Percentiles rank a stretch among this genome's conserved stretches.
phyloP scores from a whole-genome alignment of 2,113 vertebrate species.

The Calonectris borealis region DNA sequence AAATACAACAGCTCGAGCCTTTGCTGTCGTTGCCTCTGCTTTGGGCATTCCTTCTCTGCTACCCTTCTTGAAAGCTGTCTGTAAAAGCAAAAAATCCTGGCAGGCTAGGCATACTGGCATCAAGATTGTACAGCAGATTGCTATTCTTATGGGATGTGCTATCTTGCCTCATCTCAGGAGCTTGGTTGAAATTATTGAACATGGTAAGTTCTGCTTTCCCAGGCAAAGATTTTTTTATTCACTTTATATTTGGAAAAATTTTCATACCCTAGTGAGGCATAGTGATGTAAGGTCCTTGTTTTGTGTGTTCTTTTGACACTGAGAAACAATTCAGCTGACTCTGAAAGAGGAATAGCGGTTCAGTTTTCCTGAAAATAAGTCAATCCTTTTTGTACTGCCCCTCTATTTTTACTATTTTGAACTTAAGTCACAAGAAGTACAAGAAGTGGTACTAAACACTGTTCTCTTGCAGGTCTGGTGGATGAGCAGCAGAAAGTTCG shows the following conservation, averaged over 20 bases:
- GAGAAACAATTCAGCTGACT: not conserved
- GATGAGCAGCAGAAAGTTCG: conserved; percentile 99
- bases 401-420: not conserved
- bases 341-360: not conserved
- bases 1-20: conserved; percentile 97
- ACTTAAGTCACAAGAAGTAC: rapidly evolving
- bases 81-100: conserved; percentile 99
- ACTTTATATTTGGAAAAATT: not conserved
- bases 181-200: conserved; percentile 98
- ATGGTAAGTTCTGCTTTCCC: conserved; percentile 80
- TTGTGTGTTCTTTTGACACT: not conserved
- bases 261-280: not conserved
- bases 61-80: conserved; percentile 97
- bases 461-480: conserved; percentile 84
- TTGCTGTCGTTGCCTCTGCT: conserved; percentile 96
- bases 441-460: not conserved
- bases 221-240: not conserved
- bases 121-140: conserved; percentile 99
- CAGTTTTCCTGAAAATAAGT: not conserved
- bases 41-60: conserved; percentile 97
- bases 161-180: conserved; percentile 97
- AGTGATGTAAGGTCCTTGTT: not conserved
- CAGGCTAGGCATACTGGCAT: conserved; percentile 97
- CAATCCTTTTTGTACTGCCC: not conserved
- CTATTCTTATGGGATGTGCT: conserved; percentile 99